Evolutionary conservation across 2,888 invertebrate species (phyloP).

Genomic region (Lacanobia oleracea): DNA sequence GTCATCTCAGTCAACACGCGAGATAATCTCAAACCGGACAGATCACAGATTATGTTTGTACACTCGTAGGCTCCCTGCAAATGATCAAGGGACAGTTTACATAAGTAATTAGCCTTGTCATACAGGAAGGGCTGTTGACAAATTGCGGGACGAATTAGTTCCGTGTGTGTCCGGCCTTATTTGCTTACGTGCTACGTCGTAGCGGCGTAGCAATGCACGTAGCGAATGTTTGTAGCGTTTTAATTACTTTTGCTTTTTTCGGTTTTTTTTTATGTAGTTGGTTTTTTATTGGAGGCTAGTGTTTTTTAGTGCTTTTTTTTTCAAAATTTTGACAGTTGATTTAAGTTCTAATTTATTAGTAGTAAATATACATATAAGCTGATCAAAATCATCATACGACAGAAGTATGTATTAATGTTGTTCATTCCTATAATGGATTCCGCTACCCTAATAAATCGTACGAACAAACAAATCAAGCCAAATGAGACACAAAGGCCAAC

Average conservation of each 20-base stretch:
- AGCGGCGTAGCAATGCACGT: slow-evolving; percentile 56
- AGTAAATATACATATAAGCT: too few species aligned
- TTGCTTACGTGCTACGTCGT: slow-evolving; percentile 85
- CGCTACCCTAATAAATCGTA: slow-evolving; percentile 71
- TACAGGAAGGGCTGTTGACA: slow-evolving; percentile 71
- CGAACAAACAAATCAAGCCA: slow-evolving; percentile 80
- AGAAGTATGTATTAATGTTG: slow-evolving; percentile 27
- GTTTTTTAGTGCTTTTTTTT: background rate
- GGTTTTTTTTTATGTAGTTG: background rate
- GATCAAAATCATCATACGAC: background rate
- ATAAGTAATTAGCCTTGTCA: slow-evolving; percentile 87
- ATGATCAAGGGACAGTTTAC: slow-evolving; percentile 83
- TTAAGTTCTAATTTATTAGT: too few species aligned
- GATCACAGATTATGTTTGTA: slow-evolving; percentile 75
- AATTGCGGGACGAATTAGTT: slow-evolving; percentile 72
- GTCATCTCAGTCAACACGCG: slow-evolving; percentile 57
- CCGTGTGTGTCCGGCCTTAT: slow-evolving; percentile 79
- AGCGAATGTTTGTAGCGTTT: slow-evolving; percentile 50
- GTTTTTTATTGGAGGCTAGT: too few species aligned
- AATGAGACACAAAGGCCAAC: slow-evolving; percentile 76
- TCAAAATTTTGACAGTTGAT: too few species aligned
- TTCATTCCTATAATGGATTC: slow-evolving; percentile 55
- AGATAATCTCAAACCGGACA: slow-evolving; percentile 61
- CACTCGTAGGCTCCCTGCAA: slow-evolving; percentile 75
- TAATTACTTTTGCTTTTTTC: slow-evolving; percentile 38